Conservation (phyloP, 2,888 invertebrate species). For the Catocala sponsa region DNA sequence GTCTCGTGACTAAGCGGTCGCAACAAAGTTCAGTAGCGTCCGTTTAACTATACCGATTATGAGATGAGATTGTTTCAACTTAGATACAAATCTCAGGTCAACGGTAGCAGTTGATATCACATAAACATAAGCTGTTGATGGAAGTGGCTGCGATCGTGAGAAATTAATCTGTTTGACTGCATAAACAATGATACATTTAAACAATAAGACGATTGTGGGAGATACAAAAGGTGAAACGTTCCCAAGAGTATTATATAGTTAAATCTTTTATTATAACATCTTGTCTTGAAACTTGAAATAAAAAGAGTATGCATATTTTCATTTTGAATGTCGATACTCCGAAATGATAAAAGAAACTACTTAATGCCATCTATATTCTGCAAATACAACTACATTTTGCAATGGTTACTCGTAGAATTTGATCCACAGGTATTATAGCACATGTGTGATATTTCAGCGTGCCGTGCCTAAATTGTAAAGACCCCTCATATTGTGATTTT, state of each 20-base stretch:
- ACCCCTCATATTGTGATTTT: too few relatives aligned
- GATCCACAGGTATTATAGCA: too few relatives aligned
- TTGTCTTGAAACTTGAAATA: slow-evolving; percentile 10
- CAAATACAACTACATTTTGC: too few relatives aligned
- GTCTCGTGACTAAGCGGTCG: slow-evolving; percentile 31
- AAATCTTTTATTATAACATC: slow-evolving; percentile 19
- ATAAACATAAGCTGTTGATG: slow-evolving; percentile 28
- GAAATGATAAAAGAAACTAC: too few relatives aligned
- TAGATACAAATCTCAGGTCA: slow-evolving; percentile 39
- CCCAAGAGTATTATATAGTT: slow-evolving; percentile 30
- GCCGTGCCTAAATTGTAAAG: too few relatives aligned
- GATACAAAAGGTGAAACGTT: slow-evolving; percentile 32
- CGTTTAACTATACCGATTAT: slow-evolving; percentile 33
- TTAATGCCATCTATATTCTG: too few relatives aligned
- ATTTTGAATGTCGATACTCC: too few relatives aligned
- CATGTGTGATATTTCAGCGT: too few relatives aligned
- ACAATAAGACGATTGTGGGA: slow-evolving; percentile 26
- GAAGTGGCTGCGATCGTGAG: slow-evolving; percentile 42
- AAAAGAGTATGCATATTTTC: too few relatives aligned
- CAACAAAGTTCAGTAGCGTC: slow-evolving; percentile 29
- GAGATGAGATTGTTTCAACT: slow-evolving; percentile 46
- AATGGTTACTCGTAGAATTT: too few relatives aligned
- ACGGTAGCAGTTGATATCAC: slow-evolving; percentile 28
- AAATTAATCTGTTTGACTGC: slow-evolving; percentile 17
- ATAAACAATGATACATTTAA: slow-evolving; percentile 24